A percentile compares a stretch with the other conserved stretches of the same genome.
Evolutionary conservation across 30 jellyfish, hydroid and myxozoan genomes (phyloP).

Genomic region (Hydractinia symbiolongicarpus): DNA sequence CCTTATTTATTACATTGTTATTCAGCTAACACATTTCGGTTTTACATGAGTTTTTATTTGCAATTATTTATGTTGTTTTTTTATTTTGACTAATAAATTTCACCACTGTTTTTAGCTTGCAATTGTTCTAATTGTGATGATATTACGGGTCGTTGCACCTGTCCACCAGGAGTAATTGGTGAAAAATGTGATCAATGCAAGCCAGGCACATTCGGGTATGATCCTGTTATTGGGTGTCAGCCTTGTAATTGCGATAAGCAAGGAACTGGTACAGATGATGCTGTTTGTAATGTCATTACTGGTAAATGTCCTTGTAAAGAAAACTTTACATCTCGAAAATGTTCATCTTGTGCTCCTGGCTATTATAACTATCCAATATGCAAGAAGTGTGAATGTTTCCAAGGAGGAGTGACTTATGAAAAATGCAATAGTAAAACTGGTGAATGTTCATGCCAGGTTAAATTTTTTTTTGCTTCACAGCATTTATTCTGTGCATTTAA

Average conservation of each 20-base stretch:
- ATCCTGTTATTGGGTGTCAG: constrained; percentile 79
- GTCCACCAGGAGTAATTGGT: constrained; percentile 91
- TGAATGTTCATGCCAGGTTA: constrained; percentile 77
- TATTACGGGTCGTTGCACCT: constrained; percentile 83
- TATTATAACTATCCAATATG: constrained; percentile 68
- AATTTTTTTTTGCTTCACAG: too few species aligned
- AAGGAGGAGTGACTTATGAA: constrained; percentile 73
- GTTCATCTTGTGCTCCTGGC: constrained; percentile 75
- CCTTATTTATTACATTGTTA: too few species aligned
- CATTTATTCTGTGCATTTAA: too few species aligned
- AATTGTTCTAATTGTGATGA: constrained; percentile 88
- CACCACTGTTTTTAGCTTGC: constrained; percentile 47
- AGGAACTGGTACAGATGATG: constrained; percentile 57
- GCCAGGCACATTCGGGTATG: constrained; percentile 85
- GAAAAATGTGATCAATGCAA: constrained; percentile 78
- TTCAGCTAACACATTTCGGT: too few species aligned
- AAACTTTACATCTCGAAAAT: constrained; percentile 62
- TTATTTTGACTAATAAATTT: neutral
- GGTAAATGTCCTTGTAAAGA: constrained; percentile 80
- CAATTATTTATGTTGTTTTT: neutral
- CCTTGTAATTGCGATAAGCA: constrained; percentile 67
- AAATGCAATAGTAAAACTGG: constrained; percentile 69
- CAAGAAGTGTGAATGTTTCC: constrained; percentile 61
- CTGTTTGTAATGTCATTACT: constrained; percentile 53
- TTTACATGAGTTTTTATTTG: neutral